phyloP scores from a whole-genome alignment of 2,113 vertebrate genomes.

The Amphiprion percula region DNA sequence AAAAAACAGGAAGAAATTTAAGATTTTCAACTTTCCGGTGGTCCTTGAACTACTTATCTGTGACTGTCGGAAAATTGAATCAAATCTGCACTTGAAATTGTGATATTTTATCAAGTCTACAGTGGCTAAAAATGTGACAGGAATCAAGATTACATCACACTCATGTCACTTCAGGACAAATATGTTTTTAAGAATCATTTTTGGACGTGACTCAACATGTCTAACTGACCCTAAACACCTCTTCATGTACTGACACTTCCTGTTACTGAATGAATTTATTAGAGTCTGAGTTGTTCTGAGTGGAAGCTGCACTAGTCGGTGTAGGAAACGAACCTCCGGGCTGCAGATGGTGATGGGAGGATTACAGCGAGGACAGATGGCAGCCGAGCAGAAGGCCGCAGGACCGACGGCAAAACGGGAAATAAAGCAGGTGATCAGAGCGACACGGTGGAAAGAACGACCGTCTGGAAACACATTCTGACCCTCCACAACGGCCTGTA shows the following conservation, averaged over 20 bases:
- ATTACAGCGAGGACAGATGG: slow-evolving; percentile 73
- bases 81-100: too few relatives aligned
- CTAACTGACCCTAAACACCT: background rate
- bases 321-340: slow-evolving; percentile 28
- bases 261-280: background rate
- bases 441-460: slow-evolving; percentile 25
- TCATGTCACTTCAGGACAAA: too few relatives aligned
- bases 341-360: slow-evolving; percentile 65
- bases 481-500: slow-evolving; percentile 4
- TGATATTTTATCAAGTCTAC: too few relatives aligned
- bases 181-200: too few relatives aligned
- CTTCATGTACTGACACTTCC: background rate
- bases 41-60: too few relatives aligned
- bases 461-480: background rate
- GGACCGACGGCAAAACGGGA: slow-evolving; percentile 26
- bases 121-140: too few relatives aligned
- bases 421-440: slow-evolving; percentile 49
- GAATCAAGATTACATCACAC: too few relatives aligned
- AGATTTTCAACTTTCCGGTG: too few relatives aligned
- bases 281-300: background rate
- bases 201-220: too few relatives aligned
- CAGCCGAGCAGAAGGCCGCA: slow-evolving; percentile 6
- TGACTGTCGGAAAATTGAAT: too few relatives aligned
- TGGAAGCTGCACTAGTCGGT: background rate
- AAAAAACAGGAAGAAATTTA: too few relatives aligned